phyloP scores from a whole-genome alignment of 2,888 invertebrate species.

The Nyleta sp. region DNA sequence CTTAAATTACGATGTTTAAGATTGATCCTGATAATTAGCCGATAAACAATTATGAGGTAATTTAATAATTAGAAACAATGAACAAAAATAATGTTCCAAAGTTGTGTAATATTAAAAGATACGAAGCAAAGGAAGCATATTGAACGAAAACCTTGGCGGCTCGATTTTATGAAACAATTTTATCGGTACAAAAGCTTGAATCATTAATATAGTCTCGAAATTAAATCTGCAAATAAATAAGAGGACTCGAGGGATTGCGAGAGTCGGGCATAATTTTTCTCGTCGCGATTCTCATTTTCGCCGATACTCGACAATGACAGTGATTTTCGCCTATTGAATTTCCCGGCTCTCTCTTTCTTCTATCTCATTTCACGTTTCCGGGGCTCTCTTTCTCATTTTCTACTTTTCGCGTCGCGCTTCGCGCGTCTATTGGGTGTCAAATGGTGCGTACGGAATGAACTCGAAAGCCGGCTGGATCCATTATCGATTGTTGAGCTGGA shows the following conservation, averaged over 20 bases:
- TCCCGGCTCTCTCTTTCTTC: slow-evolving; percentile 60
- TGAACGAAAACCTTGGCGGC: too few species aligned
- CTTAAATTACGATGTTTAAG: too few species aligned
- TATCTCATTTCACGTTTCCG: slow-evolving; percentile 56
- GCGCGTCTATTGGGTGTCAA: slow-evolving; percentile 78
- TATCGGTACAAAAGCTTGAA: background rate
- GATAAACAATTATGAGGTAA: too few species aligned
- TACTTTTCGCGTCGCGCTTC: slow-evolving; percentile 45
- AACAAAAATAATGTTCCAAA: too few species aligned
- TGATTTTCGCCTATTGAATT: slow-evolving; percentile 80
- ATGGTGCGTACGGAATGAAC: slow-evolving; percentile 80
- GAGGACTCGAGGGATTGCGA: slow-evolving; percentile 74
- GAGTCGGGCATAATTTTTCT: slow-evolving; percentile 76
- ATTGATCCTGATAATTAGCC: too few species aligned
- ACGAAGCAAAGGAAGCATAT: too few species aligned
- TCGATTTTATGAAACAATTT: background rate
- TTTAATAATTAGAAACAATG: too few species aligned
- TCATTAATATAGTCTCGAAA: background rate
- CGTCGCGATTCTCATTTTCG: slow-evolving; percentile 75
- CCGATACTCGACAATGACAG: slow-evolving; percentile 76
- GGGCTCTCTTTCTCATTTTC: slow-evolving; percentile 55
- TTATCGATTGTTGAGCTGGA: slow-evolving; percentile 58
- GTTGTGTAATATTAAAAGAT: too few species aligned
- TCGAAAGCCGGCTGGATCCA: slow-evolving; percentile 60
- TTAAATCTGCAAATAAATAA: slow-evolving; percentile 33